A percentile compares a stretch with the other conserved stretches of the same genome.
Evolutionary conservation across 2,888 invertebrate genomes (phyloP).

Genomic region (Tinea semifulvella): DNA sequence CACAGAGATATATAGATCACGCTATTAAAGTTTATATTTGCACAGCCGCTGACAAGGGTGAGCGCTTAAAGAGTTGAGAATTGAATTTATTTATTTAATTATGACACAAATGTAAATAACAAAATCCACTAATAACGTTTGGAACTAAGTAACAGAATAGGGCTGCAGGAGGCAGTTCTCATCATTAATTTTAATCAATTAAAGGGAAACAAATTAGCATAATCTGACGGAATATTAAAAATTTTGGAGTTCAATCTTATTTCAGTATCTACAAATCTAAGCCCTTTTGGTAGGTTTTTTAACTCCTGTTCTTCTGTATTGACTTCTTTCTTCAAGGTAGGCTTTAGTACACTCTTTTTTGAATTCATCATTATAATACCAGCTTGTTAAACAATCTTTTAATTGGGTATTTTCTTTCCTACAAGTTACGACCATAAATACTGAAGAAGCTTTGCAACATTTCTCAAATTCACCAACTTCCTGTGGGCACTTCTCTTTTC

Average conservation of each 20-base stretch:
- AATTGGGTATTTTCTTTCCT: conserved; percentile 74
- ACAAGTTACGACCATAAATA: conserved; percentile 80
- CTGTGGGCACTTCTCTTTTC: conserved; percentile 76
- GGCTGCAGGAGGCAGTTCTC: too few species aligned
- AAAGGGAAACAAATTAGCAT: too few species aligned
- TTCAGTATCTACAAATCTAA: conserved; percentile 27
- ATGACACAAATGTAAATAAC: too few species aligned
- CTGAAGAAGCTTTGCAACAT: conserved; percentile 75
- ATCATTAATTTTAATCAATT: too few species aligned
- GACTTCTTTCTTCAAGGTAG: conserved; percentile 82
- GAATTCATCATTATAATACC: conserved; percentile 84
- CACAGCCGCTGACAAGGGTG: too few species aligned
- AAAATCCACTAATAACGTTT: too few species aligned
- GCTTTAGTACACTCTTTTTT: conserved; percentile 76
- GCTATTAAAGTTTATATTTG: too few species aligned
- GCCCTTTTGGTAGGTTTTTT: conserved; percentile 63
- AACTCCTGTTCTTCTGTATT: conserved; percentile 84
- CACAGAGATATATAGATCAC: too few species aligned
- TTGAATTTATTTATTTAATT: too few species aligned
- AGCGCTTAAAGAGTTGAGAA: too few species aligned
- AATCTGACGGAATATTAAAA: conserved; percentile 34
- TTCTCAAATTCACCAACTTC: conserved; percentile 76
- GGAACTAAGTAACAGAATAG: too few species aligned
- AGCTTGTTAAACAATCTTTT: conserved; percentile 74
- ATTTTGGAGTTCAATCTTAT: conserved; percentile 31